Conservation (phyloP, 2,888 invertebrate species). For the Cryptus viduatorius region DNA sequence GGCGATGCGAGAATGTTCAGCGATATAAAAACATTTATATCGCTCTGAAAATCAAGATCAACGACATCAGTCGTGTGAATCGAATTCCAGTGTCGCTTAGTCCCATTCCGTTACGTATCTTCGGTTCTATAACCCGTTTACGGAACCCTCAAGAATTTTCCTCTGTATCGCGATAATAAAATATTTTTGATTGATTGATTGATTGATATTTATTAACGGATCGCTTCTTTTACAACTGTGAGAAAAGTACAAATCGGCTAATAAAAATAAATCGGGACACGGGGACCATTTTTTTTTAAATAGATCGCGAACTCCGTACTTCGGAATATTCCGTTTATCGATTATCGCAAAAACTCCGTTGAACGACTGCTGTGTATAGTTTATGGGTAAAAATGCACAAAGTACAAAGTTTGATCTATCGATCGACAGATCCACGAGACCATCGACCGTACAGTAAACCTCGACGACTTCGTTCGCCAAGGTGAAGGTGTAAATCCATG, state of each 20-base stretch:
- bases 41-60: neutral
- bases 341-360: too few relatives aligned
- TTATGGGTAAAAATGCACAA: conserved; percentile 36
- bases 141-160: too few relatives aligned
- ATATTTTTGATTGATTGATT: too few relatives aligned
- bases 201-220: too few relatives aligned
- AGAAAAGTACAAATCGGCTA: too few relatives aligned
- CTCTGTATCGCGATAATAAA: too few relatives aligned
- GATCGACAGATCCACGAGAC: conserved; percentile 18
- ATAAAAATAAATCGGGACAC: too few relatives aligned
- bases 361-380: too few relatives aligned
- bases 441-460: neutral
- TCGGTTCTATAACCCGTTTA: neutral
- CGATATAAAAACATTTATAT: neutral
- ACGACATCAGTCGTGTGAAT: conserved; percentile 1
- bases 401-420: conserved; percentile 22
- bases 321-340: too few relatives aligned
- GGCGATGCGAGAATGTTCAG: neutral
- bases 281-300: too few relatives aligned
- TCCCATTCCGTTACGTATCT: conserved; percentile 45
- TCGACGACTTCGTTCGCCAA: conserved; percentile 53
- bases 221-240: too few relatives aligned
- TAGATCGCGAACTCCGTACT: too few relatives aligned
- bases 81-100: conserved; percentile 18
- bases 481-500: conserved; percentile 67